These are phyloP conservation scores for Fragum fragum DNA, from an alignment of 2,888 invertebrate species.

Conservation along the genomic window DNA sequence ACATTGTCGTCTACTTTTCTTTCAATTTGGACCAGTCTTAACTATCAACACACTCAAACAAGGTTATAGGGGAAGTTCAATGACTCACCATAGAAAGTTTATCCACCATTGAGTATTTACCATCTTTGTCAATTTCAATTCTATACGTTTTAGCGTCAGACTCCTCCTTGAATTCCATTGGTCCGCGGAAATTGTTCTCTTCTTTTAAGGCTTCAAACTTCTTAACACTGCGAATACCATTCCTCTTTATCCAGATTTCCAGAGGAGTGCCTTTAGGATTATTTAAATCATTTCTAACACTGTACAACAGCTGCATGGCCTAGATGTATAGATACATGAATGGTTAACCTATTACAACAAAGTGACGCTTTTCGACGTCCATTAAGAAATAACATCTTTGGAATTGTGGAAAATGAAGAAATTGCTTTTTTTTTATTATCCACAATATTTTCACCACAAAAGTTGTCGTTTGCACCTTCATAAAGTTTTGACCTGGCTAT, in stretches of 20 bases:
- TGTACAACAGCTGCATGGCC: slow-evolving; percentile 97
- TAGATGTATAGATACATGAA: slow-evolving; percentile 73
- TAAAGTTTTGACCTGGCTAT: too few species aligned
- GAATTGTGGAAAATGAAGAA: too few species aligned
- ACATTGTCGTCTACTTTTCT: too few species aligned
- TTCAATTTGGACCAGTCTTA: too few species aligned
- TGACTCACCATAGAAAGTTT: slow-evolving; percentile 95
- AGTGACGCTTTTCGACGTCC: too few species aligned
- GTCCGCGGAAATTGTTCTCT: slow-evolving; percentile 89
- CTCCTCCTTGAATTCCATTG: slow-evolving; percentile 95
- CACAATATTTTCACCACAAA: too few species aligned
- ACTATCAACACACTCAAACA: too few species aligned
- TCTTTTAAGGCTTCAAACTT: slow-evolving; percentile 91
- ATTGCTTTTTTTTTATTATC: too few species aligned
- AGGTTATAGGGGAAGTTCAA: too few species aligned
- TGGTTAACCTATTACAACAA: too few species aligned
- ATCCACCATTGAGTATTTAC: slow-evolving; percentile 95
- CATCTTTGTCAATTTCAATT: slow-evolving; percentile 97
- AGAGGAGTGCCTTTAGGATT: slow-evolving; percentile 95
- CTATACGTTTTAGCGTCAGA: slow-evolving; percentile 94
- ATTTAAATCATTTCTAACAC: slow-evolving; percentile 91
- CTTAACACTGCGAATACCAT: slow-evolving; percentile 93
- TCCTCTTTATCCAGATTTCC: slow-evolving; percentile 96
- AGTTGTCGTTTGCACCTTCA: too few species aligned
- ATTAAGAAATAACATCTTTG: too few species aligned